Evolutionary conservation across 2,113 vertebrate genomes (phyloP), one percentile per base, ranked within the genome.

Genomic region (Psilopsiagon aymara): DNA sequence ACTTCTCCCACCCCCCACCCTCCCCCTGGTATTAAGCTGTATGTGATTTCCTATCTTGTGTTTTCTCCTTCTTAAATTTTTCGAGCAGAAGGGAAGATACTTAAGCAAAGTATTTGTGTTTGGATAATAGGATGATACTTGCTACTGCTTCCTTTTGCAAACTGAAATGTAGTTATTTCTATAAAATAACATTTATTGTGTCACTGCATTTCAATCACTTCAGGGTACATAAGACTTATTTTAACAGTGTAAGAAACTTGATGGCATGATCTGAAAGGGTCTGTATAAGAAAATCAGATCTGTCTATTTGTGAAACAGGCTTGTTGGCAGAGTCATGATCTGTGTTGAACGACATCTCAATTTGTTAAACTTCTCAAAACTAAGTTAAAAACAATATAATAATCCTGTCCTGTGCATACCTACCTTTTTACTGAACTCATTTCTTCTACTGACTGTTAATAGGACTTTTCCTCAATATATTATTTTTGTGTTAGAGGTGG

Each of bases 1-100:
- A 35, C 31, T 23, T 80, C 47, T 13, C 12, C n/a, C 7, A 1
- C 12, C 2, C 16, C 7, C 18, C 18, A 3, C 8, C 8, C 11
- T 11, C 31, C 8, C 11, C 10, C 10, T 7, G 7, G 1, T 6
- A 1, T 86, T 90, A 82, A 69, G 25, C 31, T 92, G 37, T n/a
- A 37, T 23, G 88, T 88, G 20, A 33, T 82, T 84, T 84, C 11
- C 6, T 46, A 1, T 53, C 21, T 71, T 10, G 3, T 41, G n/a
- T 43, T 90, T 49, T 27, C 80, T 14, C 13, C 64, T 88, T 82
- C 57, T 73, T 51, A 7, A 31, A 35, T 5, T 41, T 74, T 70
- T 57, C 57, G 51, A 84, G 37, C 10, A 57, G 60, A 60, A 52
- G 7, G 44, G 27, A 78, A 46, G 28, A 44, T 80, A 33, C 2